Evolutionary conservation across 2,113 vertebrate genomes (phyloP).

Genomic region (Pelmatolapia mariae): DNA sequence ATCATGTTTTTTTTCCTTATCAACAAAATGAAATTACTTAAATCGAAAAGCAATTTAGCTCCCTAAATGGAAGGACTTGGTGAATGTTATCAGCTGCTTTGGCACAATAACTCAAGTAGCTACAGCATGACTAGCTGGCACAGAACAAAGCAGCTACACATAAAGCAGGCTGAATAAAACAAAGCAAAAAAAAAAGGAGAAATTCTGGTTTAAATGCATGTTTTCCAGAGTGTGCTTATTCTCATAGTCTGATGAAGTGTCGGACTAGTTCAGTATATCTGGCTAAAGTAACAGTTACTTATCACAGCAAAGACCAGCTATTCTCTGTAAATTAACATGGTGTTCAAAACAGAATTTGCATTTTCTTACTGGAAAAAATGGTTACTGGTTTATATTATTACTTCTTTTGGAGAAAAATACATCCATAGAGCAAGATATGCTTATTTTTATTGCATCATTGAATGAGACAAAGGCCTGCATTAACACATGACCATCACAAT

Average conservation of each 20-base stretch:
- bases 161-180: background rate
- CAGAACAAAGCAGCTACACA: background rate
- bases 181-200: background rate
- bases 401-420: background rate
- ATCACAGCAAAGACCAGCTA: conserved; percentile 40
- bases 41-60: conserved; percentile 17
- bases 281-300: conserved; percentile 30
- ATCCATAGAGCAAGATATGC: background rate
- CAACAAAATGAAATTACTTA: background rate
- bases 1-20: background rate
- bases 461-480: background rate
- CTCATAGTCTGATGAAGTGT: background rate
- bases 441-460: background rate
- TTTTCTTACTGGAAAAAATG: background rate
- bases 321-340: conserved; percentile 14
- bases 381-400: background rate
- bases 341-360: background rate
- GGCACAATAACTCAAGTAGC: conserved; percentile 4
- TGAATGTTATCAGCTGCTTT: conserved; percentile 40
- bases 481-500: background rate
- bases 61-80: background rate
- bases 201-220: background rate
- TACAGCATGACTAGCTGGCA: background rate
- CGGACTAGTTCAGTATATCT: background rate
- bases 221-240: background rate